Conservation (phyloP, 2,888 invertebrate genomes). For the Trachelus troglodyta region DNA sequence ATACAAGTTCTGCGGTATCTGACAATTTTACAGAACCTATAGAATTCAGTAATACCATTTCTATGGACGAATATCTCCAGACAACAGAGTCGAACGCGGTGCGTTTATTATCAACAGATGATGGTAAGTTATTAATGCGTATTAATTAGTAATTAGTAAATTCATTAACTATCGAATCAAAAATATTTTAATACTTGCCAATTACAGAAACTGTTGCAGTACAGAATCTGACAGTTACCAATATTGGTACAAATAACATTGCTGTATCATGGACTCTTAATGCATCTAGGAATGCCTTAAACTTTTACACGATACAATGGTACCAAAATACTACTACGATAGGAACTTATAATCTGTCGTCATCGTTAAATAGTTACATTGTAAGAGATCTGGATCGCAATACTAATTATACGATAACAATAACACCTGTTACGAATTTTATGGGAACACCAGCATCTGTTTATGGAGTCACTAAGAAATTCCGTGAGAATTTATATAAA, state of each 20-base stretch:
- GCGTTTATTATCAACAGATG: not conserved
- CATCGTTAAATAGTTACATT: not conserved
- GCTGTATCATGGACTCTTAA: not conserved
- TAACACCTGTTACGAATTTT: not conserved
- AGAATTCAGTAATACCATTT: not conserved
- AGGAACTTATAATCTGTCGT: not conserved
- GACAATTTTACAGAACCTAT: not conserved
- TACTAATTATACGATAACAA: not conserved
- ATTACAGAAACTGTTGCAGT: not conserved
- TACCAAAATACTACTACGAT: not conserved
- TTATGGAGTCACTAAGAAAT: not conserved
- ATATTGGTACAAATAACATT: not conserved
- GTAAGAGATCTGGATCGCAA: not conserved
- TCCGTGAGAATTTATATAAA: not conserved
- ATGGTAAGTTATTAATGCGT: not conserved
- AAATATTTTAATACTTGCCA: not conserved
- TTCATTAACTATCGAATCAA: not conserved
- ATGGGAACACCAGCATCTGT: not conserved
- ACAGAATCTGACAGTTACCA: not conserved
- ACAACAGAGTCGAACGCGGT: not conserved
- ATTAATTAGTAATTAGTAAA: not conserved
- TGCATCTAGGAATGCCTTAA: not conserved
- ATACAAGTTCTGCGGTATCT: not conserved
- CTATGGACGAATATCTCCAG: not conserved
- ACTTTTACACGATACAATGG: not conserved